These are phyloP conservation scores for Lanius ludovicianus DNA, from an alignment of 2,113 vertebrate genomes.

Conservation along the genomic window DNA sequence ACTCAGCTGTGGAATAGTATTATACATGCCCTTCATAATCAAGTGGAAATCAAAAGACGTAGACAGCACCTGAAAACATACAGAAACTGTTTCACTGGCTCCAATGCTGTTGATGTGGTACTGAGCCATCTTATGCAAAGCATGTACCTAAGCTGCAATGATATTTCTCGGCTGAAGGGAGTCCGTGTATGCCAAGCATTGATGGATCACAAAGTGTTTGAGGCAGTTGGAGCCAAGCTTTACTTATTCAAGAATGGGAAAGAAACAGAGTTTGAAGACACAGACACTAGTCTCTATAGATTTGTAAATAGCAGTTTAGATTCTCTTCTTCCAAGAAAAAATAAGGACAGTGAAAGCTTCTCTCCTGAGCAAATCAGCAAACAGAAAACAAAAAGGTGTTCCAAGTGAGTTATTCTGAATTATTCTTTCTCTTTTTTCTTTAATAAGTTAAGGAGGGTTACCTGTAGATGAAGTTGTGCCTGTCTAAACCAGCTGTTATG, in stretches of 20 bases:
- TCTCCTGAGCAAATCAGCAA: conserved; percentile 27
- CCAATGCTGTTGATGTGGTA: conserved; percentile 82
- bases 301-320: conserved; percentile 72
- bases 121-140: conserved; percentile 88
- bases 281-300: conserved; percentile 79
- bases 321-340: background rate
- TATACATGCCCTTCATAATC: conserved; percentile 78
- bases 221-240: conserved; percentile 77
- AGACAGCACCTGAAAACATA: conserved; percentile 76
- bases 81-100: conserved; percentile 80
- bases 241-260: conserved; percentile 79
- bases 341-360: conserved; percentile 44
- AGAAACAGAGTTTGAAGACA: conserved; percentile 81
- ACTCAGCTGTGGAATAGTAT: conserved; percentile 85
- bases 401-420: conserved; percentile 61
- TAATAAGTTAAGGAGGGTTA: background rate
- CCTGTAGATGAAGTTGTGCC: background rate
- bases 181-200: conserved; percentile 83
- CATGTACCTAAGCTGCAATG: conserved; percentile 78
- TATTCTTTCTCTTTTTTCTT: background rate
- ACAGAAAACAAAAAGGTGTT: conserved; percentile 63
- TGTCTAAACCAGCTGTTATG: background rate
- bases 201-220: conserved; percentile 87
- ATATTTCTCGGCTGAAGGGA: conserved; percentile 83
- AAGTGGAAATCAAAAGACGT: conserved; percentile 81